phyloP scores from a whole-genome alignment of 2,888 invertebrate species.

The Trissoscelio sp. region DNA sequence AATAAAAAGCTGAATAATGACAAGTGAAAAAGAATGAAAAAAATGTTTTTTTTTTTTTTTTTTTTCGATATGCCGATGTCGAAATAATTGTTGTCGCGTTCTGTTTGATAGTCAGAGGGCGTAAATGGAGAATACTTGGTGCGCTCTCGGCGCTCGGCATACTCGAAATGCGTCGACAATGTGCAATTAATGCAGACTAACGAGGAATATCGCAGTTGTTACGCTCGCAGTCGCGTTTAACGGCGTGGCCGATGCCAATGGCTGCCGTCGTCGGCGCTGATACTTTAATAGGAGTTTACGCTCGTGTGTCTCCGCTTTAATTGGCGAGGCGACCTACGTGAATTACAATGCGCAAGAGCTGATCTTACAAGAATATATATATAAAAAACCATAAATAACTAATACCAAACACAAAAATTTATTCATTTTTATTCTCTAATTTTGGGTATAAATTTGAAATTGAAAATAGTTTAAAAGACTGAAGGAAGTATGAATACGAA shows the following conservation, averaged over 20 bases:
- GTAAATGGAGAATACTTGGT: slow-evolving; percentile 50
- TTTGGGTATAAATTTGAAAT: too few species aligned
- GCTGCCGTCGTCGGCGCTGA: slow-evolving; percentile 6
- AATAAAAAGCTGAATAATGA: too few species aligned
- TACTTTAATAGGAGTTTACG: slow-evolving; percentile 50
- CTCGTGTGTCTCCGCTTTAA: slow-evolving; percentile 34
- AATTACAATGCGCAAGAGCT: slow-evolving; percentile 19
- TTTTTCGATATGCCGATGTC: neutral
- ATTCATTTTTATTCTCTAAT: too few species aligned
- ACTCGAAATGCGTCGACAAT: slow-evolving; percentile 52
- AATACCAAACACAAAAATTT: too few species aligned
- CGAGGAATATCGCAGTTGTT: slow-evolving; percentile 58
- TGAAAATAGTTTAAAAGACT: too few species aligned
- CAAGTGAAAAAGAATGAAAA: too few species aligned
- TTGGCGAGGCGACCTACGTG: slow-evolving; percentile 34
- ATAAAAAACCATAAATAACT: too few species aligned
- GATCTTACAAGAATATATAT: too few species aligned
- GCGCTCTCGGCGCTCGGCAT: slow-evolving; percentile 23
- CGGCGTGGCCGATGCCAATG: slow-evolving; percentile 26
- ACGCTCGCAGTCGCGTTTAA: slow-evolving; percentile 22
- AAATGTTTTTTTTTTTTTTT: too few species aligned
- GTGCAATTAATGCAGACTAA: slow-evolving; percentile 62
- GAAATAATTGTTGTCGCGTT: slow-evolving; percentile 34
- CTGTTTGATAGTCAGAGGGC: slow-evolving; percentile 29
- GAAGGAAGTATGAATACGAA: too few species aligned